Conservation (phyloP, 2,113 vertebrate genomes). For the Ceratotherium simum region DNA sequence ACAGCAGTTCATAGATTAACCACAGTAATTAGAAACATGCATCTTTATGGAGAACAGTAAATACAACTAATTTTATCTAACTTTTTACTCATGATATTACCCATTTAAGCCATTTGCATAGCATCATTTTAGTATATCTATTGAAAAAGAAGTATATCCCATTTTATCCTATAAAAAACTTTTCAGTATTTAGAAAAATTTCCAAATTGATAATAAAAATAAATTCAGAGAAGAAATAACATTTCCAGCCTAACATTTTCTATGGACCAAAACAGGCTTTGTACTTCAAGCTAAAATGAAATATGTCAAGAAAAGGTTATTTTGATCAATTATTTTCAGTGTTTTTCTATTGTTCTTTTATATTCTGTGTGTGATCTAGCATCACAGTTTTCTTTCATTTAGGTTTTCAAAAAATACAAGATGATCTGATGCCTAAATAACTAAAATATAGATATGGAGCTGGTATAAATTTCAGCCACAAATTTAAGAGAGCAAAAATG, state of each 20-base stretch:
- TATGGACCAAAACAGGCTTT: not conserved
- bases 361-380: not conserved
- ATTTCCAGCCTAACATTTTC: not conserved
- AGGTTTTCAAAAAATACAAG: not conserved
- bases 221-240: not conserved
- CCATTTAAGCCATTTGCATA: not conserved
- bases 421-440: not conserved
- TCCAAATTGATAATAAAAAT: slow-evolving; percentile 21
- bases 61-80: not conserved
- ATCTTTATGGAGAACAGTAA: slow-evolving; percentile 23
- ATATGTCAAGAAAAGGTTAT: not conserved
- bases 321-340: not conserved
- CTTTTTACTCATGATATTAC: not conserved
- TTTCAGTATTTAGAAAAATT: not conserved
- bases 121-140: not conserved
- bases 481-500: not conserved
- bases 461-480: not conserved
- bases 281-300: not conserved
- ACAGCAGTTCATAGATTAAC: not conserved
- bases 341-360: not conserved
- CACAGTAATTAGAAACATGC: not conserved
- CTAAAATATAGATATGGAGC: not conserved
- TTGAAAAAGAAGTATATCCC: not conserved
- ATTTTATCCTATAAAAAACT: not conserved
- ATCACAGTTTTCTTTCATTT: not conserved